Evolutionary conservation across 2,797 vertebrate genomes (phyloP).

Genomic region (Oryzias sinensis): DNA sequence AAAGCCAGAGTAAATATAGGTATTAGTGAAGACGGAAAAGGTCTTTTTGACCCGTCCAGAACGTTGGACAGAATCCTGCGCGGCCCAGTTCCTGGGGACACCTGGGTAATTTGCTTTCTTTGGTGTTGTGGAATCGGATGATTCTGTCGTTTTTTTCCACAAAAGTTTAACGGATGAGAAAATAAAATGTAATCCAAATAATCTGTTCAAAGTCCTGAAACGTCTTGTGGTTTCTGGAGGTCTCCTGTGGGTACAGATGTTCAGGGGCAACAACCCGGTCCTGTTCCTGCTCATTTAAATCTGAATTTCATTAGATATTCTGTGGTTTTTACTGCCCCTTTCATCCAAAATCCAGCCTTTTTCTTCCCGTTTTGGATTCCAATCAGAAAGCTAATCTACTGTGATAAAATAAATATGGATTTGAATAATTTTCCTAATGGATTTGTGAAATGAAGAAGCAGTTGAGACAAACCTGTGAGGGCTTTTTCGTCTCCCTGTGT

Average conservation of each 20-base stretch:
- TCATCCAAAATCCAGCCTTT: conserved; percentile 13
- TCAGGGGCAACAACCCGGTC: background rate
- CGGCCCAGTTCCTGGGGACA: too few species aligned
- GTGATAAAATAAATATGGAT: conserved; percentile 31
- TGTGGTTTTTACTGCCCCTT: conserved; percentile 12
- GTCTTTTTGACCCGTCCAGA: conserved; percentile 44
- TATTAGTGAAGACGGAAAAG: conserved; percentile 47
- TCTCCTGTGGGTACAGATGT: too few species aligned
- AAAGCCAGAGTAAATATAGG: conserved; percentile 38
- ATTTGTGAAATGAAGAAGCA: conserved; percentile 21
- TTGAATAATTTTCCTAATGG: conserved; percentile 35
- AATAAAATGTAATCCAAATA: too few species aligned
- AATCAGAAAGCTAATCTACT: conserved; percentile 39
- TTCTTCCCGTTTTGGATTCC: conserved; percentile 11
- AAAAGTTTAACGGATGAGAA: too few species aligned
- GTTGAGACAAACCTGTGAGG: conserved; percentile 31
- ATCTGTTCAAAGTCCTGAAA: too few species aligned
- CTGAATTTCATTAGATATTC: conserved; percentile 34
- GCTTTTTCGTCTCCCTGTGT: conserved; percentile 5
- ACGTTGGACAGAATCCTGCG: conserved; percentile 18
- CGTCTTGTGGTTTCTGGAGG: too few species aligned
- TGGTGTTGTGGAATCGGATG: too few species aligned
- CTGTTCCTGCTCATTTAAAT: conserved; percentile 30
- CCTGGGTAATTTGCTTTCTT: too few species aligned
- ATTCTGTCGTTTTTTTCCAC: too few species aligned